phyloP scores from a whole-genome alignment of 2,888 invertebrate genomes.

The Macaria notata region DNA sequence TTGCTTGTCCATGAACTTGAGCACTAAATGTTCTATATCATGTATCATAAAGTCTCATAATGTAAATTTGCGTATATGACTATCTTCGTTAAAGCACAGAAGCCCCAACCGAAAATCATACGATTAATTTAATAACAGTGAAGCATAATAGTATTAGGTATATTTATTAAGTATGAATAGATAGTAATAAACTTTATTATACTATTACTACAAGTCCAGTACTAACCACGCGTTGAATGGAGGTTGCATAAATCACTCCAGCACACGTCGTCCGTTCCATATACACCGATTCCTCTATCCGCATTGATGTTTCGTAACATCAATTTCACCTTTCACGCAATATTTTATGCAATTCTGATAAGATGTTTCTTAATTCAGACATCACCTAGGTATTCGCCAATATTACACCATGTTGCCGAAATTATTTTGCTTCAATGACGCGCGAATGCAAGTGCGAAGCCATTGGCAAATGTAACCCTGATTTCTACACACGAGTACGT shows the following conservation, averaged over 20 bases:
- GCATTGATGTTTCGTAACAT: constrained; percentile 38
- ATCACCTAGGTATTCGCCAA: neutral
- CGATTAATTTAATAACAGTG: too few species aligned
- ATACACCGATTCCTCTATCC: constrained; percentile 43
- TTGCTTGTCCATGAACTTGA: too few species aligned
- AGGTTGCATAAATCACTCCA: constrained; percentile 41
- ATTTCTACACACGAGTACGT: too few species aligned
- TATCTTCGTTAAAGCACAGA: too few species aligned
- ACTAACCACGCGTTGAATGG: constrained; percentile 37
- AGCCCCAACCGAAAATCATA: too few species aligned
- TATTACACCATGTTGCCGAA: constrained; percentile 19
- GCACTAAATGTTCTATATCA: too few species aligned
- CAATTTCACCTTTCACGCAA: constrained; percentile 28
- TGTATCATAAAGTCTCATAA: too few species aligned
- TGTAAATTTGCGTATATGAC: too few species aligned
- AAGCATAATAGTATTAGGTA: too few species aligned
- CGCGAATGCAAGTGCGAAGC: too few species aligned
- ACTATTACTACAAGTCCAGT: constrained; percentile 35
- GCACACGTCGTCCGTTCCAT: constrained; percentile 40
- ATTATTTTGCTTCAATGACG: constrained; percentile 15
- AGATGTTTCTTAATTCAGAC: constrained; percentile 11
- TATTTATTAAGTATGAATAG: too few species aligned
- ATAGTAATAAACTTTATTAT: constrained; percentile 25
- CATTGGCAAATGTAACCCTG: too few species aligned
- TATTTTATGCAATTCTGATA: constrained; percentile 20